Evolutionary conservation across 2,113 vertebrate genomes (phyloP), one percentile per base, ranked within the genome.

Genomic region (Cynocephalus volans): DNA sequence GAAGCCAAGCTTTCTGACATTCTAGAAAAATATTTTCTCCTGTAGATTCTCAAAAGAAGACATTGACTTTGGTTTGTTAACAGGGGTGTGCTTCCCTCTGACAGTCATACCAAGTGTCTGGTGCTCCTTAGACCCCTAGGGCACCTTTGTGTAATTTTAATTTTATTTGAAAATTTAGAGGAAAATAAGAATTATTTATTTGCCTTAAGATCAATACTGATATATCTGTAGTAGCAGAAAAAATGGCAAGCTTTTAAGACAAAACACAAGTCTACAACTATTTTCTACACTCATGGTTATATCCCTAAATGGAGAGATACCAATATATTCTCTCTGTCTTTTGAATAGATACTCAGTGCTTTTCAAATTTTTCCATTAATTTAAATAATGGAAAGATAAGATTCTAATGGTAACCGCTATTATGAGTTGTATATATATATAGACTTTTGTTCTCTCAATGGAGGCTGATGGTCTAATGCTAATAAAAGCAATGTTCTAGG

Each of bases 331-430:
- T 81, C 31, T 84, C 15, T 65, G 26, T 84, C 11, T 84, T 54
- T 92, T 88, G 2, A 94, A 86, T 31, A 90, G 3, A 75, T 14
- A 94, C 1, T 56, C 18, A 8, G n/a, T 82, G 5, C 14, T 95
- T 96, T 69, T 64, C 19, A 60, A 45, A 31, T 41, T 80, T 94
- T 90, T 82, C 6, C 5, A 45, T 81, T 48, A 41, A 88, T 83
- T 95, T 87, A 76, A 88, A 83, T 13, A 85, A 24, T 85, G 5
- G 19, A 70, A n/a, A 90, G 50, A 41, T 73, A 95, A 84, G 50
- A 80, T n/a, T 2, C 3, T 80, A 80, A 64, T 28, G 67, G 24
- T 72, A 80, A 73, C 23, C n/a, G 17, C 18, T 50, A 94, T 60
- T 70, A 86, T 54, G 31, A 60, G 19, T 69, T 80, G 45, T 36